These are phyloP conservation scores for Engraulis encrasicolus DNA, from an alignment of 2,113 vertebrate species.

Conservation along the genomic window DNA sequence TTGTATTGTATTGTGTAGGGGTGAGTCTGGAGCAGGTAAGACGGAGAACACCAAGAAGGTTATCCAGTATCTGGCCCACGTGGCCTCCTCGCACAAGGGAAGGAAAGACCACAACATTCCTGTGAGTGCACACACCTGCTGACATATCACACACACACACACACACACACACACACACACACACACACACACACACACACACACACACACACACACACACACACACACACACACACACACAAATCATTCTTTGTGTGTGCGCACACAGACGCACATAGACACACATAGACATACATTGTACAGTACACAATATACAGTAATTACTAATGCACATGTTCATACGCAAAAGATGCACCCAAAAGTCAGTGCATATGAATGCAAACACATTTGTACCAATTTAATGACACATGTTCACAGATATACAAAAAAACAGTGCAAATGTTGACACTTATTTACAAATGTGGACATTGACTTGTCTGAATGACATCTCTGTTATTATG, in stretches of 20 bases:
- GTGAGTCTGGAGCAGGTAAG: conserved; percentile 94
- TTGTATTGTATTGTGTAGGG: conserved; percentile 70
- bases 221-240: background rate
- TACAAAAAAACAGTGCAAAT: background rate
- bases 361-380: no score
- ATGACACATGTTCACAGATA: background rate
- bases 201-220: background rate
- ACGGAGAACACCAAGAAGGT: conserved; percentile 97
- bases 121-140: no score
- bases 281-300: background rate
- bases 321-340: no score
- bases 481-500: background rate
- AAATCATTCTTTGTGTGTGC: background rate
- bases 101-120: conserved; percentile 91
- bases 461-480: no score
- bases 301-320: no score
- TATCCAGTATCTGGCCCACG: conserved; percentile 94
- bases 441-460: background rate
- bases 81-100: conserved; percentile 95
- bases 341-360: no score
- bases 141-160: background rate
- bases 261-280: background rate
- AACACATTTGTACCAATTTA: background rate
- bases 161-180: conserved; percentile 34
- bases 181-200: conserved; percentile 20